Evolutionary conservation across 2,888 invertebrate genomes (phyloP).

Genomic region (Leptopilina myrica): DNA sequence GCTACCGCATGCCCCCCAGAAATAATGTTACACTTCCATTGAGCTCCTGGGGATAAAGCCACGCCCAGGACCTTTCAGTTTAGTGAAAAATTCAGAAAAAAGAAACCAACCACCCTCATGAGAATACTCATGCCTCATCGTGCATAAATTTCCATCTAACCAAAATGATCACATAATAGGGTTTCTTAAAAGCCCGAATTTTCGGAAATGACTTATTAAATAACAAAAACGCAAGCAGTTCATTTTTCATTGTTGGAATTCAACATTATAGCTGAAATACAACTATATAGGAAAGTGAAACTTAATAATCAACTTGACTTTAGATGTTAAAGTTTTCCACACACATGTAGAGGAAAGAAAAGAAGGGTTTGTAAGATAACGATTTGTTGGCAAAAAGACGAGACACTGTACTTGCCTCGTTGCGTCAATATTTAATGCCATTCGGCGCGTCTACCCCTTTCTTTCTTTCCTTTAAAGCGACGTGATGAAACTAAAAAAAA

Average conservation of each 20-base stretch:
- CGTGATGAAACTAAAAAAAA: slow-evolving; percentile 9
- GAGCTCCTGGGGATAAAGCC: slow-evolving; percentile 25
- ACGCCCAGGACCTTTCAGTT: slow-evolving; percentile 29
- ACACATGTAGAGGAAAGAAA: neutral
- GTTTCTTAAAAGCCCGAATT: neutral
- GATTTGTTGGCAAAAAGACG: slow-evolving; percentile 9
- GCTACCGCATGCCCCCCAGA: slow-evolving; percentile 42
- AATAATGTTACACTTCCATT: slow-evolving; percentile 38
- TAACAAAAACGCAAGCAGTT: neutral
- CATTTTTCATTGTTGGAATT: too few species aligned
- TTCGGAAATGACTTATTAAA: neutral
- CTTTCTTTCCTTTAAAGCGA: slow-evolving; percentile 8
- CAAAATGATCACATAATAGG: slow-evolving; percentile 12
- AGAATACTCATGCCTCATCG: neutral
- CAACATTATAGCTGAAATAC: too few species aligned
- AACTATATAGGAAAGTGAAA: too few species aligned
- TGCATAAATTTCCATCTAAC: slow-evolving; percentile 25
- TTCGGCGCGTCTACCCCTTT: slow-evolving; percentile 32
- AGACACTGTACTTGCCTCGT: slow-evolving; percentile 29
- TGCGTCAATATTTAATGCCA: slow-evolving; percentile 32
- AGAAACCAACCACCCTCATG: slow-evolving; percentile 17
- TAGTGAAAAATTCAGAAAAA: slow-evolving; percentile 27
- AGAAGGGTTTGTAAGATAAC: slow-evolving; percentile 19
- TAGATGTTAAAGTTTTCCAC: neutral
- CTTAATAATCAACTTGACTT: neutral